Evolutionary conservation across 1,140 invertebrate genomes (phyloP).

Genomic region (Penaeus chinensis): DNA sequence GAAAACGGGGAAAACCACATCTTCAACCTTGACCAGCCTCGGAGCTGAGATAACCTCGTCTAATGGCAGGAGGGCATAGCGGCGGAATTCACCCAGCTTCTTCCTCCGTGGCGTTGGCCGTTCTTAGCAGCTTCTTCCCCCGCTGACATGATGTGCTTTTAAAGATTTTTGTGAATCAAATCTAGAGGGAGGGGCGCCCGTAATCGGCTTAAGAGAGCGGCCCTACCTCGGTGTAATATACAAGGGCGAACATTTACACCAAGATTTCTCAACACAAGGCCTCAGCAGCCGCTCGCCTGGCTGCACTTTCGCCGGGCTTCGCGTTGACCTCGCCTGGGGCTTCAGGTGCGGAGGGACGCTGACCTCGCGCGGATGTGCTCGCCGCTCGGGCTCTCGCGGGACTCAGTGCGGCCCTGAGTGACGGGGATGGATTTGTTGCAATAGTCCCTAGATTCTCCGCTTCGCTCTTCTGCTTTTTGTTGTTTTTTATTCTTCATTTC

Average conservation of each 20-base stretch:
- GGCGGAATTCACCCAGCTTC: background rate
- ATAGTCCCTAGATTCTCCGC: no score
- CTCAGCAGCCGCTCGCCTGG: no score
- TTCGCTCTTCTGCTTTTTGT: no score
- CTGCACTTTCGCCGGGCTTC: no score
- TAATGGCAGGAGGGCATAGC: background rate
- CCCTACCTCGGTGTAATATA: background rate
- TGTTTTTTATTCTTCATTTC: background rate
- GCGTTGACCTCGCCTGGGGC: no score
- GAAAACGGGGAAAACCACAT: slow-evolving; percentile 29
- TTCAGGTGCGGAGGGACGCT: no score
- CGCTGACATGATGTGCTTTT: slow-evolving; percentile 53
- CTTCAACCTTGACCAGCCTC: background rate
- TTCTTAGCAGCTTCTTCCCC: background rate
- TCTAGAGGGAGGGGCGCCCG: slow-evolving; percentile 34
- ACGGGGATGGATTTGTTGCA: no score
- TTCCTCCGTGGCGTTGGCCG: background rate
- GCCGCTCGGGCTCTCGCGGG: no score
- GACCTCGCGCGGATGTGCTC: no score
- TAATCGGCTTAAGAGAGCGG: slow-evolving; percentile 50
- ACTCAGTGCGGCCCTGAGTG: no score
- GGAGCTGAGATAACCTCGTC: background rate
- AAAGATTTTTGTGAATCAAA: slow-evolving; percentile 54
- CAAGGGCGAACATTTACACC: no score
- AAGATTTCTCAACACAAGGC: no score